phyloP scores from a whole-genome alignment of 2,113 vertebrate species.

The Salvelinus fontinalis region DNA sequence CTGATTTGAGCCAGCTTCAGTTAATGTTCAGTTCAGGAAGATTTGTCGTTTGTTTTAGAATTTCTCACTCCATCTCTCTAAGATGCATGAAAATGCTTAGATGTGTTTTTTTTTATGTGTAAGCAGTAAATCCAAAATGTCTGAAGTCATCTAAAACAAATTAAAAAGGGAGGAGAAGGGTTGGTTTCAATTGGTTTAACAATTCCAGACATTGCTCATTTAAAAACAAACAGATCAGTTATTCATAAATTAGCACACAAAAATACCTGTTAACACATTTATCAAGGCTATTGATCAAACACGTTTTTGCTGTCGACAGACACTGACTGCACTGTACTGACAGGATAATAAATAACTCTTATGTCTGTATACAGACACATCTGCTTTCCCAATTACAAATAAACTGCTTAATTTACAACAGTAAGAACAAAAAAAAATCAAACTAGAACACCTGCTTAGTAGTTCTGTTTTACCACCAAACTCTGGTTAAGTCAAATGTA shows the following conservation, averaged over 20 bases:
- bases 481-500: conserved; percentile 8
- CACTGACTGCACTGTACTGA: conserved; percentile 35
- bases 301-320: conserved; percentile 41
- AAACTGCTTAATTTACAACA: conserved; percentile 37
- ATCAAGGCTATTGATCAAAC: conserved; percentile 49
- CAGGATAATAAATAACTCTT: conserved; percentile 38
- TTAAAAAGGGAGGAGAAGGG: not conserved
- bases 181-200: not conserved
- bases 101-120: not conserved
- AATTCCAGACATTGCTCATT: conserved; percentile 6
- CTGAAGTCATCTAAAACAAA: conserved; percentile 24
- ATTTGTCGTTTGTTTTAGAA: conserved; percentile 2
- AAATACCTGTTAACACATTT: conserved; percentile 25
- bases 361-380: conserved; percentile 44
- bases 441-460: conserved; percentile 16
- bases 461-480: conserved; percentile 37
- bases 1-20: conserved; percentile 54
- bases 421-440: conserved; percentile 25
- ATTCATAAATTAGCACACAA: conserved; percentile 14
- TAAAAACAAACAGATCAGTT: conserved; percentile 7
- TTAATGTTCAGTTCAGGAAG: conserved; percentile 20
- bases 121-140: conserved; percentile 4
- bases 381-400: conserved; percentile 40
- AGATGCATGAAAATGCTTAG: conserved; percentile 1
- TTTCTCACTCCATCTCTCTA: conserved; percentile 7